A percentile compares a stretch with the other conserved stretches of the same genome.
These are phyloP conservation scores for Cataglyphis albicans DNA, from an alignment of 2,888 invertebrate species.

Conservation along the genomic window DNA sequence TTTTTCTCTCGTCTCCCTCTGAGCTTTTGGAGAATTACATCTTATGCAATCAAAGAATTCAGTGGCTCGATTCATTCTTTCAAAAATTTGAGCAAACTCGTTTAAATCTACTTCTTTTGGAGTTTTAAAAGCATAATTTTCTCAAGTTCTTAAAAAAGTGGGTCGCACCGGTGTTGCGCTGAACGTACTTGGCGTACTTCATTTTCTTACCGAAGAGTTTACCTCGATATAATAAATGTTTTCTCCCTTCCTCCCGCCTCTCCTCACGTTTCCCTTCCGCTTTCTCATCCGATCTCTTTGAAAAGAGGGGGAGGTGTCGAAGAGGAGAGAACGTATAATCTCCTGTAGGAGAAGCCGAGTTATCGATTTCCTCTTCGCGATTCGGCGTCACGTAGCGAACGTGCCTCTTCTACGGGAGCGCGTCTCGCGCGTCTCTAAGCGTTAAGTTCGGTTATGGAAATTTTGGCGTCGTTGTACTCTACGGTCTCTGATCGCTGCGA, in stretches of 20 bases:
- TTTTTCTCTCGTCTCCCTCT: not conserved
- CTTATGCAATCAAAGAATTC: not conserved
- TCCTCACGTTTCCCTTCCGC: not conserved
- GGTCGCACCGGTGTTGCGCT: conserved; percentile 3
- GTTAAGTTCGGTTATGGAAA: conserved; percentile 40
- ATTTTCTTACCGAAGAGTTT: conserved; percentile 1
- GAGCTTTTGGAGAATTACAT: not conserved
- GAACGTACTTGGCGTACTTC: not conserved
- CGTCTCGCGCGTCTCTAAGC: conserved; percentile 6
- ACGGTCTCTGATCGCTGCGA: conserved; percentile 33
- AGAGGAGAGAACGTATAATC: conserved; percentile 30
- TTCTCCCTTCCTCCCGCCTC: not conserved
- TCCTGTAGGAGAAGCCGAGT: not conserved
- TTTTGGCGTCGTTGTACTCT: conserved; percentile 42
- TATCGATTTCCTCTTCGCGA: conserved; percentile 34
- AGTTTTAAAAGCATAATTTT: conserved; percentile 37
- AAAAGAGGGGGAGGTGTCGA: conserved; percentile 10
- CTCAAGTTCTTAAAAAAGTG: conserved; percentile 28
- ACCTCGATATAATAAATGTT: conserved; percentile 36
- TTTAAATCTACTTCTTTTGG: not conserved
- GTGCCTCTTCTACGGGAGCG: not conserved
- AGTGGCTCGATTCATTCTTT: not conserved
- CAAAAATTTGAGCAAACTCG: not conserved
- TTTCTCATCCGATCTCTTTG: not conserved
- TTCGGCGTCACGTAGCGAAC: conserved; percentile 30